Conservation (phyloP, 1,140 invertebrate genomes). For the Lepeophtheirus salmonis region DNA sequence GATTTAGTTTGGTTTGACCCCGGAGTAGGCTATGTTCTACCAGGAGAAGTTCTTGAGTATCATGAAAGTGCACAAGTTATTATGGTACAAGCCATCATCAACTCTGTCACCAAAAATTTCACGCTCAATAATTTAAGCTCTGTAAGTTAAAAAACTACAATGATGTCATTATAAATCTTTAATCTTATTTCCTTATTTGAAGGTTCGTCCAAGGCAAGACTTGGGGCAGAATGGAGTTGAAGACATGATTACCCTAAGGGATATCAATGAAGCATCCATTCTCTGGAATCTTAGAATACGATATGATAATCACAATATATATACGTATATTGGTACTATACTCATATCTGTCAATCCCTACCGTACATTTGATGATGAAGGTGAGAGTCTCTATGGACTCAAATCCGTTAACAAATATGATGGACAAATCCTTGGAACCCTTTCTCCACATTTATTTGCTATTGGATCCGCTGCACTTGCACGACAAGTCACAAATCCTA, state of each 20-base stretch:
- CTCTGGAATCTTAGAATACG: slow-evolving; percentile 71
- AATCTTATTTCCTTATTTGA: neutral
- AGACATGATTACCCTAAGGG: slow-evolving; percentile 72
- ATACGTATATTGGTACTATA: slow-evolving; percentile 40
- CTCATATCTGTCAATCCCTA: slow-evolving; percentile 90
- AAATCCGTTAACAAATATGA: slow-evolving; percentile 86
- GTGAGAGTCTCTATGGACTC: slow-evolving; percentile 71
- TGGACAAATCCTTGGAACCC: slow-evolving; percentile 62
- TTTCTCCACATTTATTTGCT: slow-evolving; percentile 45
- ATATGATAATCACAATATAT: slow-evolving; percentile 15
- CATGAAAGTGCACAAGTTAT: slow-evolving; percentile 63
- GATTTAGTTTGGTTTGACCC: slow-evolving; percentile 85
- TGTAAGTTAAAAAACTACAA: neutral
- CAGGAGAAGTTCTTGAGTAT: slow-evolving; percentile 67
- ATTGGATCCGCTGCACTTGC: slow-evolving; percentile 21
- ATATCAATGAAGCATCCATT: slow-evolving; percentile 72
- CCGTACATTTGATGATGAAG: slow-evolving; percentile 74
- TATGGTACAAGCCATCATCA: slow-evolving; percentile 64
- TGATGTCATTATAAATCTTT: neutral
- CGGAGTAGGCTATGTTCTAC: slow-evolving; percentile 62
- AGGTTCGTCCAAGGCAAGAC: slow-evolving; percentile 55
- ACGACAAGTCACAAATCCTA: neutral
- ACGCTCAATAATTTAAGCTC: slow-evolving; percentile 62
- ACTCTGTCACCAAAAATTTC: slow-evolving; percentile 33
- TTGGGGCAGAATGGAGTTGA: slow-evolving; percentile 66